These are phyloP conservation scores for Limnothrissa miodon DNA, from an alignment of 2,113 vertebrate species.

Conservation along the genomic window DNA sequence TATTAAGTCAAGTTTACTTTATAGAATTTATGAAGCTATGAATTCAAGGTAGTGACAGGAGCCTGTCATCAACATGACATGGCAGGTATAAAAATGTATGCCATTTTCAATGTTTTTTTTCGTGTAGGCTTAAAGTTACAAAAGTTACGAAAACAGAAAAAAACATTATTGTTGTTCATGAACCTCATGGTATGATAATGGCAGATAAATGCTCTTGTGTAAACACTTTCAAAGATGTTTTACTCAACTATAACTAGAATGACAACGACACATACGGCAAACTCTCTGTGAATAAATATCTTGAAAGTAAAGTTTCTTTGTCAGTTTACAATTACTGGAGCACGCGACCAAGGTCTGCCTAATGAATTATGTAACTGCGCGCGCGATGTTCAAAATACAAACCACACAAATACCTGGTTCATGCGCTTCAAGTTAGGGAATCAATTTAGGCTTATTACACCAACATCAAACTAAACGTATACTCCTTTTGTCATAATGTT, in stretches of 20 bases:
- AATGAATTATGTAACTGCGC: background rate
- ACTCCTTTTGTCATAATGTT: background rate
- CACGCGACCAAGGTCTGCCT: background rate
- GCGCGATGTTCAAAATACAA: conserved; percentile 9
- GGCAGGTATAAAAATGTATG: too few relatives aligned
- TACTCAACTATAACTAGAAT: background rate
- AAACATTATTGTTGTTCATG: too few relatives aligned
- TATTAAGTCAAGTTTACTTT: background rate
- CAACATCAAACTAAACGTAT: background rate
- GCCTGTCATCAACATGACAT: too few relatives aligned
- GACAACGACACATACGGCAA: background rate
- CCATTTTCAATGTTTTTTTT: too few relatives aligned
- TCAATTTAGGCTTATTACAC: background rate
- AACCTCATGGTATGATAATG: too few relatives aligned
- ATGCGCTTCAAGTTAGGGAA: background rate
- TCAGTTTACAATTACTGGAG: background rate
- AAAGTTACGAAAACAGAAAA: too few relatives aligned
- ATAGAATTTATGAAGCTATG: too few relatives aligned
- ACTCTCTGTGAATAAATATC: background rate
- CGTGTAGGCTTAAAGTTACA: too few relatives aligned
- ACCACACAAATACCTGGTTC: background rate
- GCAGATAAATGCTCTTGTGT: too few relatives aligned
- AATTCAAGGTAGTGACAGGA: too few relatives aligned
- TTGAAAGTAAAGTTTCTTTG: background rate
- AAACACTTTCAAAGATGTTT: too few relatives aligned